Conservation (phyloP, 2,888 invertebrate genomes). For the Drosophila mulleri region DNA sequence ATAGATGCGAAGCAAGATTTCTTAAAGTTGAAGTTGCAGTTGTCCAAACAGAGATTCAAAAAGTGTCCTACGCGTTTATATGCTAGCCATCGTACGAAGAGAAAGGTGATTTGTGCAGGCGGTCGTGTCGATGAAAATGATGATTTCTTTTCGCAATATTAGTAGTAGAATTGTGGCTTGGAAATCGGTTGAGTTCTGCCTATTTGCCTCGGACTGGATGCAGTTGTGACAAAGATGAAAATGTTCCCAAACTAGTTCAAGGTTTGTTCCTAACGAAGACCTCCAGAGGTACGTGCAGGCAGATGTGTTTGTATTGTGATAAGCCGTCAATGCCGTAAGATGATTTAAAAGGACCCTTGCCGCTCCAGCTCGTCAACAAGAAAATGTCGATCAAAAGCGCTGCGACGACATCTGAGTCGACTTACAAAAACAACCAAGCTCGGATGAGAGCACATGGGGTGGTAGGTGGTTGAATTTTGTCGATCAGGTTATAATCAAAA, state of each 20-base stretch:
- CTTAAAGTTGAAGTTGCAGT: constrained; percentile 7
- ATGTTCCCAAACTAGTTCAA: constrained; percentile 21
- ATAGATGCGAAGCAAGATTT: constrained; percentile 28
- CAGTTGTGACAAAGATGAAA: constrained; percentile 30
- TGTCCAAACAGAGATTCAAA: constrained; percentile 26
- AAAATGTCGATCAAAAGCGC: constrained; percentile 16
- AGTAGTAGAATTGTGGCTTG: constrained; percentile 30
- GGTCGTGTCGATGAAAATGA: constrained; percentile 59
- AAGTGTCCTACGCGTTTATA: constrained; percentile 36
- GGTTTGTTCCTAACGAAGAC: constrained; percentile 24
- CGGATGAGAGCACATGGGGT: constrained; percentile 15
- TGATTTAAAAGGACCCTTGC: constrained; percentile 10
- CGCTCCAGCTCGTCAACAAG: constrained; percentile 17
- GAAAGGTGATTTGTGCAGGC: constrained; percentile 42
- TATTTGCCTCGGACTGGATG: constrained; percentile 17
- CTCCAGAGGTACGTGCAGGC: constrained; percentile 32
- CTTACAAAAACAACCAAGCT: constrained; percentile 10
- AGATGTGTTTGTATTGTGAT: constrained; percentile 24
- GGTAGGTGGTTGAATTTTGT: constrained; percentile 13
- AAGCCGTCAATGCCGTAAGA: constrained; percentile 36
- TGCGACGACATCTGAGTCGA: constrained; percentile 39
- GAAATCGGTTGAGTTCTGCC: constrained; percentile 38
- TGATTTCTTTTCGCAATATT: constrained; percentile 39
- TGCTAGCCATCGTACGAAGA: constrained; percentile 43
- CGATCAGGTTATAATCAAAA: constrained; percentile 15